phyloP scores from a whole-genome alignment of 2,888 invertebrate genomes.

The Fissipunctia ypsillon region DNA sequence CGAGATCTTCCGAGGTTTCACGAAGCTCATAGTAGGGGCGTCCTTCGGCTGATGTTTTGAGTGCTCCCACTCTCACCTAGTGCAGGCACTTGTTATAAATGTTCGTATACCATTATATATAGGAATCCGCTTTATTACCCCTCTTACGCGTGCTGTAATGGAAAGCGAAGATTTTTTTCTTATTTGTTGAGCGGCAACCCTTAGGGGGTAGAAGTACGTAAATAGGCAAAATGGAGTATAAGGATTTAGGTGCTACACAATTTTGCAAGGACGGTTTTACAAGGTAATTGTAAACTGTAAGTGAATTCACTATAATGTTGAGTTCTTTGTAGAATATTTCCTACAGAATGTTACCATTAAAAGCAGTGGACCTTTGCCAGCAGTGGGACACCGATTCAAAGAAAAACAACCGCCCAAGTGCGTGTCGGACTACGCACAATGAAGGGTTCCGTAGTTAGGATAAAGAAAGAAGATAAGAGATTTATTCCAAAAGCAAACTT shows the following conservation, averaged over 20 bases:
- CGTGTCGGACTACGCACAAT: no score
- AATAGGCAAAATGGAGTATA: constrained; percentile 46
- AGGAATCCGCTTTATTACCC: constrained; percentile 63
- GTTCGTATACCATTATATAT: constrained; percentile 57
- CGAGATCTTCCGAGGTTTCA: background rate
- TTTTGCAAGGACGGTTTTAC: constrained; percentile 22
- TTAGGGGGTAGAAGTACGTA: constrained; percentile 29
- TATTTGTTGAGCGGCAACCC: constrained; percentile 34
- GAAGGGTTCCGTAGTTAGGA: no score
- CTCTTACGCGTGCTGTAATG: constrained; percentile 51
- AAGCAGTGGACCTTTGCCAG: no score
- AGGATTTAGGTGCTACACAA: constrained; percentile 41
- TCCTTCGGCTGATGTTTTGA: constrained; percentile 60
- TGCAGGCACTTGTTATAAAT: constrained; percentile 66
- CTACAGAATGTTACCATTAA: background rate
- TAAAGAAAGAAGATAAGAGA: no score
- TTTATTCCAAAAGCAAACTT: no score
- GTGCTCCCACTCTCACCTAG: constrained; percentile 63
- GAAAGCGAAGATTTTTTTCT: constrained; percentile 60
- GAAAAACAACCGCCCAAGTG: no score
- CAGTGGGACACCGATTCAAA: no score
- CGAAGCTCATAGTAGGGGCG: constrained; percentile 51
- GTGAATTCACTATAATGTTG: constrained; percentile 1
- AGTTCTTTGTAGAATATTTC: constrained; percentile 9
- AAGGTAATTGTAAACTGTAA: constrained; percentile 34